Conservation (phyloP, 1,140 invertebrate species). For the Leptinotarsa lineolata region DNA sequence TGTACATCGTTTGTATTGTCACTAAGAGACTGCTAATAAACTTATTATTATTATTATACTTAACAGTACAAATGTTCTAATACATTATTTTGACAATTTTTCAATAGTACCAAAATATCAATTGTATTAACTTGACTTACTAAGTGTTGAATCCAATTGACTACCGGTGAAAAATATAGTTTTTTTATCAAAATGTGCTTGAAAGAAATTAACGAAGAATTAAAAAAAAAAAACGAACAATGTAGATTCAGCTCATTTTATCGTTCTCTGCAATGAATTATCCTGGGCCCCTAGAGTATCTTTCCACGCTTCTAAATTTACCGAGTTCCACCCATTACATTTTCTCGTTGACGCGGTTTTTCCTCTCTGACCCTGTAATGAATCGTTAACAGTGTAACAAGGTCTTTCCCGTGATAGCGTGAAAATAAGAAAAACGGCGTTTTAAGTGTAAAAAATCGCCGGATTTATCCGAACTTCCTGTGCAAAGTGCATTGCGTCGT, state of each 20-base stretch:
- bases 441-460: conserved; percentile 36
- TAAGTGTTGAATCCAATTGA: no score
- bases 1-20: no score
- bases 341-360: neutral
- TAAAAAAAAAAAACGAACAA: neutral
- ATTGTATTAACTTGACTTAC: no score
- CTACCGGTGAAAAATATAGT: no score
- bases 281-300: neutral
- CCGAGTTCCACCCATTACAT: conserved; percentile 2
- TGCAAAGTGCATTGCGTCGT: conserved; percentile 36
- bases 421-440: conserved; percentile 32
- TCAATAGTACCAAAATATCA: no score
- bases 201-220: no score
- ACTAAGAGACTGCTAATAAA: no score
- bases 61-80: no score
- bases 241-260: neutral
- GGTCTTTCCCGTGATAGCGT: conserved; percentile 18
- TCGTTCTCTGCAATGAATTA: neutral
- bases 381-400: conserved; percentile 14
- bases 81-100: no score
- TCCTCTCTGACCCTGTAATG: neutral
- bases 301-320: neutral
- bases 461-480: conserved; percentile 26
- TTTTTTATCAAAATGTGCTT: no score
- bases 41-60: no score